phyloP scores from a whole-genome alignment of 2,797 vertebrate genomes.

The Anguilla obscura region DNA sequence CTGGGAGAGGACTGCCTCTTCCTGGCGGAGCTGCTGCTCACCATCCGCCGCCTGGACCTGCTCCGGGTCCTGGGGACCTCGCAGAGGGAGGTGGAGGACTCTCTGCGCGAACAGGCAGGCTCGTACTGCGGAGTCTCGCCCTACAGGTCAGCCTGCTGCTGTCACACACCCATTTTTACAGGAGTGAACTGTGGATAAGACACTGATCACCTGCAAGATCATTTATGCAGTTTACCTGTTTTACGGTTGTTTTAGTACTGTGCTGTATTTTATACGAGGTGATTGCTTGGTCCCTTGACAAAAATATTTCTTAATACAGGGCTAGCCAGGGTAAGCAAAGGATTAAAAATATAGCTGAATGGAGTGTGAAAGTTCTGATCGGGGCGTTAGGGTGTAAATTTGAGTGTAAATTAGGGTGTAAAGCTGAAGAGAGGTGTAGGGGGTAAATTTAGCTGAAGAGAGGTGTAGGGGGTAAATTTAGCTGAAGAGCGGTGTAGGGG shows the following conservation, averaged over 20 bases:
- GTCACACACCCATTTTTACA: not conserved
- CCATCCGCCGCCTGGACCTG: slow-evolving; percentile 64
- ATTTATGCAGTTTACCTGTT: not conserved
- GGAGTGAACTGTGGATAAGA: not conserved
- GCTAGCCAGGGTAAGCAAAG: not conserved
- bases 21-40: slow-evolving; percentile 61
- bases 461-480: not conserved
- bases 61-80: slow-evolving; percentile 44
- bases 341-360: not conserved
- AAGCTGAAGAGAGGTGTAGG: too few relatives aligned
- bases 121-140: not conserved
- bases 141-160: slow-evolving; percentile 18
- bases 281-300: not conserved
- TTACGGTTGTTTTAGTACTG: not conserved
- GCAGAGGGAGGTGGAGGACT: slow-evolving; percentile 21
- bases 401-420: too few relatives aligned
- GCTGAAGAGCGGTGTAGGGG: too few relatives aligned
- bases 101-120: not conserved
- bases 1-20: slow-evolving; percentile 55
- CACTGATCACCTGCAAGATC: not conserved
- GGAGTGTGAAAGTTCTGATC: not conserved
- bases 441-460: too few relatives aligned
- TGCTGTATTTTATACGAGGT: not conserved
- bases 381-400: too few relatives aligned
- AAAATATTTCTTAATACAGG: not conserved